Evolutionary conservation across 2,888 invertebrate species (phyloP).

Genomic region (Cremastobaeus sp.): DNA sequence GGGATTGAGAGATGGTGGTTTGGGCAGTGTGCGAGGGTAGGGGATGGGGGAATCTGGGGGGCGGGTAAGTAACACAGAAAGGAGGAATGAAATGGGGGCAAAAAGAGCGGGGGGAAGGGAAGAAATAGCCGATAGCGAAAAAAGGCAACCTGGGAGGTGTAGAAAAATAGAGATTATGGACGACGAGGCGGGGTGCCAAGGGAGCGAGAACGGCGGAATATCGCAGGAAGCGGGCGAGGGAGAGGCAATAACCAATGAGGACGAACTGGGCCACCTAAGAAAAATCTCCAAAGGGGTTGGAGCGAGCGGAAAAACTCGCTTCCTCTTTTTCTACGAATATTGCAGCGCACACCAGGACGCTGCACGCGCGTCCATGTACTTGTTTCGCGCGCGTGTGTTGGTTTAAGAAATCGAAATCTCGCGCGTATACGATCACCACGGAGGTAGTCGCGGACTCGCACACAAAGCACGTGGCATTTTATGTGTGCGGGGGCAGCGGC

Average conservation of each 20-base stretch:
- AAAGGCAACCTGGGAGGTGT: no score
- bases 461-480: slow-evolving; percentile 16
- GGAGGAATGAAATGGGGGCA: not conserved
- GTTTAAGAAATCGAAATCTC: slow-evolving; percentile 63
- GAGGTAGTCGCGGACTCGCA: slow-evolving; percentile 35
- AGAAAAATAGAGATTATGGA: slow-evolving; percentile 50
- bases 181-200: slow-evolving; percentile 39
- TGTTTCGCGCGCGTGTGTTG: slow-evolving; percentile 53
- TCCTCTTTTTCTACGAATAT: slow-evolving; percentile 56
- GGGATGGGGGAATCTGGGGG: no score
- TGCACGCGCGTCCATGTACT: slow-evolving; percentile 46
- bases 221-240: slow-evolving; percentile 61
- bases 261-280: slow-evolving; percentile 74
- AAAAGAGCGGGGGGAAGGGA: slow-evolving; percentile 10
- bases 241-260: slow-evolving; percentile 72
- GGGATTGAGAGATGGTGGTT: no score
- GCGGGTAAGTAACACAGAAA: no score
- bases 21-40: no score
- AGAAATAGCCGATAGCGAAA: slow-evolving; percentile 42
- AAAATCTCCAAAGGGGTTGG: slow-evolving; percentile 69
- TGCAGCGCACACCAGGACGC: slow-evolving; percentile 40
- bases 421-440: slow-evolving; percentile 53
- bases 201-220: slow-evolving; percentile 53
- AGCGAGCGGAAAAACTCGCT: slow-evolving; percentile 66
- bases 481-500: slow-evolving; percentile 7